These are phyloP conservation scores for Dinocampus coccinellae DNA, from an alignment of 2,888 invertebrate genomes.

Conservation along the genomic window DNA sequence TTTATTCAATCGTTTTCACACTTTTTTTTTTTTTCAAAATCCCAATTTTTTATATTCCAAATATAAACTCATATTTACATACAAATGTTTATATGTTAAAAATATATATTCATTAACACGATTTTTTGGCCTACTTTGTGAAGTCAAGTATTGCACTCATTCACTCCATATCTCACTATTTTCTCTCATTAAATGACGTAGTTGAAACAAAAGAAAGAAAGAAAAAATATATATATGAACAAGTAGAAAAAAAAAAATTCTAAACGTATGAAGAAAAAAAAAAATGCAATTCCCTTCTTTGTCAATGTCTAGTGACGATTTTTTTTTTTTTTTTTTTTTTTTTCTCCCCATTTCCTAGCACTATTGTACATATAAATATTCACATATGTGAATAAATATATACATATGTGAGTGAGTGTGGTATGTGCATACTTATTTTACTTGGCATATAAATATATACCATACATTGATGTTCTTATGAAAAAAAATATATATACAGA, in stretches of 20 bases:
- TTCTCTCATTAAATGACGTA: constrained; percentile 8
- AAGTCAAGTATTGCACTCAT: background rate
- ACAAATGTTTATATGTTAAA: background rate
- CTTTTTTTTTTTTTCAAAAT: background rate
- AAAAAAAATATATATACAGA: background rate
- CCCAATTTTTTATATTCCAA: background rate
- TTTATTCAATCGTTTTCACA: background rate
- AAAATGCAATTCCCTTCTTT: background rate
- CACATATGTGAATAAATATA: background rate
- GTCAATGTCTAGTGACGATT: background rate
- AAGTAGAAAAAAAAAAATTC: constrained; percentile 28
- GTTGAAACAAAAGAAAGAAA: constrained; percentile 4
- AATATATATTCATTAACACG: background rate
- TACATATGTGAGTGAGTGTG: background rate
- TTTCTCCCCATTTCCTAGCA: too few relatives aligned
- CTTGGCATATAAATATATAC: background rate
- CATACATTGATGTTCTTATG: background rate
- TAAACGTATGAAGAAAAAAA: constrained; percentile 9
- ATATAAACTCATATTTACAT: background rate
- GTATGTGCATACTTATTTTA: background rate
- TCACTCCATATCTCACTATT: background rate
- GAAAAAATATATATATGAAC: background rate
- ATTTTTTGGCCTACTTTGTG: background rate
- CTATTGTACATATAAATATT: too few relatives aligned
- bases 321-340: background rate